Percentiles rank a stretch among this genome's conserved stretches.
Conservation (phyloP, 2,888 invertebrate species). For the Toxonevra muliebris region DNA sequence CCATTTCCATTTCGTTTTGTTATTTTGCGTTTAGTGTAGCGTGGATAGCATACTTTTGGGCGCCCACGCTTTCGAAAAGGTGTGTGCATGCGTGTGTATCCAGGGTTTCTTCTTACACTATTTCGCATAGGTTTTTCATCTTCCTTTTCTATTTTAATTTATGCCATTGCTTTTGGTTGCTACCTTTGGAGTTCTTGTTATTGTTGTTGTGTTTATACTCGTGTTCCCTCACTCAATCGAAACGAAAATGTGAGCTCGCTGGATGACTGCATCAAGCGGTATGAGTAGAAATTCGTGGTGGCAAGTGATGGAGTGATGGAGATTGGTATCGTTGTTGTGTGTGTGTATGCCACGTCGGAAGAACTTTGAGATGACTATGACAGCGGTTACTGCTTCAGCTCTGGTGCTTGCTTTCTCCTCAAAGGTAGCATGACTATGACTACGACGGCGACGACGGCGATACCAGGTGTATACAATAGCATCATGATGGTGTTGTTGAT, state of each 20-base stretch:
- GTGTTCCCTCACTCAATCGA: constrained; percentile 2
- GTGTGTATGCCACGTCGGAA: too few species aligned
- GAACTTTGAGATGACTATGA: too few species aligned
- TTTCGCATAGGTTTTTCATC: constrained; percentile 8
- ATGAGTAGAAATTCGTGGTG: neutral
- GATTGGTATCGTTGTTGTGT: neutral
- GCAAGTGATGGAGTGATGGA: neutral
- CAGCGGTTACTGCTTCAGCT: too few species aligned
- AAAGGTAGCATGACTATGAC: neutral
- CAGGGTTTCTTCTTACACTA: constrained; percentile 5
- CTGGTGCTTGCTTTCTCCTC: too few species aligned
- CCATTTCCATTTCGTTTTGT: neutral
- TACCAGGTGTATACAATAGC: constrained; percentile 44
- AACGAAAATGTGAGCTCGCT: neutral
- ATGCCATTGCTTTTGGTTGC: constrained; percentile 33
- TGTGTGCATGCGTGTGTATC: constrained; percentile 26
- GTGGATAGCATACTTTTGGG: constrained; percentile 43
- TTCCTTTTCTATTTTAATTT: constrained; percentile 33
- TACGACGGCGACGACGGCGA: constrained; percentile 5
- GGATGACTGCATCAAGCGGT: neutral
- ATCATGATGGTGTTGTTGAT: constrained; percentile 37
- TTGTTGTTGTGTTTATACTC: neutral
- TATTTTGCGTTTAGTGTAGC: neutral
- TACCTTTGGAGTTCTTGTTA: constrained; percentile 17
- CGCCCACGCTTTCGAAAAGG: constrained; percentile 47